Conservation (phyloP, 2,113 vertebrate genomes). For the Pipra filicauda region DNA sequence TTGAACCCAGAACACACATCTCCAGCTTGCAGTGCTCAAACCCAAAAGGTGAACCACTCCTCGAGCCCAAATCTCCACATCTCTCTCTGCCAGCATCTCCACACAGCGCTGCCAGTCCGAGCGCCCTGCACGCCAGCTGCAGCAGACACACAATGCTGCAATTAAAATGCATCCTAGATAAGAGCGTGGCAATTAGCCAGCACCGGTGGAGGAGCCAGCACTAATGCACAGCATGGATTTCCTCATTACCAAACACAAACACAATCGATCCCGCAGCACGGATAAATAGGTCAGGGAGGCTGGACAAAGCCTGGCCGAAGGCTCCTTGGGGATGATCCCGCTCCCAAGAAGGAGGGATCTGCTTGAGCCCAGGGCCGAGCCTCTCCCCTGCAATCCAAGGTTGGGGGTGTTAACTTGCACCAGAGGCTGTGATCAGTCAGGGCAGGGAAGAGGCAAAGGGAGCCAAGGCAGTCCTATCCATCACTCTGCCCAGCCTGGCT, state of each 20-base stretch:
- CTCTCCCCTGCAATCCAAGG: neutral
- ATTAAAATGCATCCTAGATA: slow-evolving; percentile 38
- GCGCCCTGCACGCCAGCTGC: neutral
- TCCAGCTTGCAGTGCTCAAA: neutral
- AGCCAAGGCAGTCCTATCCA: neutral
- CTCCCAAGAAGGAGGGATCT: neutral
- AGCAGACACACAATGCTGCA: neutral
- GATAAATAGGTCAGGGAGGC: slow-evolving; percentile 49
- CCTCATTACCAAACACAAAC: slow-evolving; percentile 75
- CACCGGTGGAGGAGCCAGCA: neutral
- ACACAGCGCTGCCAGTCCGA: accelerated
- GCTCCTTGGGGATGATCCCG: neutral
- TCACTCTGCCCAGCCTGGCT: neutral
- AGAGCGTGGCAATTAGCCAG: slow-evolving; percentile 45
- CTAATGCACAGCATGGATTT: slow-evolving; percentile 73
- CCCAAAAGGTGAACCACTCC: neutral
- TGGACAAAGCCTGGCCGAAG: neutral
- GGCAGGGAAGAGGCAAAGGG: neutral
- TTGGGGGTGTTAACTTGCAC: neutral
- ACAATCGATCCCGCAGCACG: slow-evolving; percentile 57
- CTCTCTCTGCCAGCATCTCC: neutral
- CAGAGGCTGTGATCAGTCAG: neutral
- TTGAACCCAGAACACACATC: neutral
- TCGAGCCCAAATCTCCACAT: accelerated
- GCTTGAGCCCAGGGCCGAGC: neutral